Evolutionary conservation across 2,888 invertebrate genomes (phyloP), one percentile per base, ranked within the genome.

Genomic region (Sclerodermus sp.): DNA sequence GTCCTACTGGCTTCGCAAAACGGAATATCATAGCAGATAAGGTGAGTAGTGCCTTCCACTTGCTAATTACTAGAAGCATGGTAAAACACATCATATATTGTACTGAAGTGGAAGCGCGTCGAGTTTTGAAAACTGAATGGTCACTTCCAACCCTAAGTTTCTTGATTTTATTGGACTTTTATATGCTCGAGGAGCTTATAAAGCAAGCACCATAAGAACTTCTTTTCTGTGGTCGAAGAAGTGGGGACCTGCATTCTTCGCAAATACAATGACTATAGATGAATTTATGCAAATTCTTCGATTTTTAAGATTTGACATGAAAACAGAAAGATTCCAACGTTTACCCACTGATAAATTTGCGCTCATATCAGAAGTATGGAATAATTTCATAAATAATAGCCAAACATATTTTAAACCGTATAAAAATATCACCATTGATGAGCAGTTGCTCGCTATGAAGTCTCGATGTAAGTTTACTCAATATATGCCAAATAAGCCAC

Each of bases 361-460:
- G 47, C 36, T 60, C 37, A 45, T 62, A 13, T 63, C 58, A 32
- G 53, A 42, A 42, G 43, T 62, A 51, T 60, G 61, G 60, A 46
- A 43, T 45, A 58, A 46, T 47, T 64, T 66, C 48, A 64, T 64
- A 55, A 55, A 50, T 14, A 62, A 64, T 34, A 43, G 53, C 43
- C 39, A 45, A 32, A 53, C 47, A 16, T 57, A n/a, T n/a, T 57
- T 47, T 42, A 60, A 51, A 51, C 54, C 60, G 30, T 36, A 49
- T 30, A 39, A 30, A 45, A 34, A 58, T 53, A 31, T 62, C 15
- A 55, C 53, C 12, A 40, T 53, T n/a, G 57, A 60, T 55, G 57
- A 66, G 45, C 59, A 67, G 38, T 48, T 64, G n/a, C 61, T 61
- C 49, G 51, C 56, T 37, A 54, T 56, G 4, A 66, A 62, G 38